These are phyloP conservation scores for Ashinkailepas kermadecensis DNA, from an alignment of 2,888 invertebrate genomes.

Conservation along the genomic window DNA sequence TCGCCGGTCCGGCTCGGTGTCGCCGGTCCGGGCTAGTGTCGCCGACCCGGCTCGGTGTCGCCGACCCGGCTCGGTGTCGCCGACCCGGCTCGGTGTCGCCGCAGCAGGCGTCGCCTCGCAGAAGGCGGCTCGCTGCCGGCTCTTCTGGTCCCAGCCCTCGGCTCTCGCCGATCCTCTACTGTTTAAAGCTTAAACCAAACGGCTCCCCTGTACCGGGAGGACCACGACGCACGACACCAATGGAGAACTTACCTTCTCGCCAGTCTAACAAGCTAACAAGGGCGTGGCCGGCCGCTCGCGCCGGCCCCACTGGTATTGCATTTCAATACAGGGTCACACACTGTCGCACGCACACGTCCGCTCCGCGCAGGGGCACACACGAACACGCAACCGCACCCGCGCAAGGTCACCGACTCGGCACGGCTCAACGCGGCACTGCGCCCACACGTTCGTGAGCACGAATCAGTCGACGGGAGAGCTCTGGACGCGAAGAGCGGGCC, in stretches of 20 bases:
- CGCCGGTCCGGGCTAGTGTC: background rate
- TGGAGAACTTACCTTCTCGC: background rate
- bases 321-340: background rate
- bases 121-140: background rate
- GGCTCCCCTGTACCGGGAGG: background rate
- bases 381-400: too few relatives aligned
- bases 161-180: background rate
- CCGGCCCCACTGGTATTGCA: background rate
- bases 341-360: background rate
- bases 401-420: background rate
- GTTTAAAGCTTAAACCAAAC: slow-evolving; percentile 19
- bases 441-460: background rate
- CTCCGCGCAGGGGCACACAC: too few relatives aligned
- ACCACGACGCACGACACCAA: slow-evolving; percentile 8
- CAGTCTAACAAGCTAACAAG: background rate
- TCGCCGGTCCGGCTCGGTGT: background rate
- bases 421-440: background rate
- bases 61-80: background rate
- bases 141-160: background rate
- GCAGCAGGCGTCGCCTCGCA: background rate
- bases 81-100: background rate
- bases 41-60: background rate
- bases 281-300: background rate
- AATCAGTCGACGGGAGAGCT: too few relatives aligned
- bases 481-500: too few relatives aligned